Conservation (phyloP, 1,140 invertebrate genomes). For the Cecropterus lyciades region DNA sequence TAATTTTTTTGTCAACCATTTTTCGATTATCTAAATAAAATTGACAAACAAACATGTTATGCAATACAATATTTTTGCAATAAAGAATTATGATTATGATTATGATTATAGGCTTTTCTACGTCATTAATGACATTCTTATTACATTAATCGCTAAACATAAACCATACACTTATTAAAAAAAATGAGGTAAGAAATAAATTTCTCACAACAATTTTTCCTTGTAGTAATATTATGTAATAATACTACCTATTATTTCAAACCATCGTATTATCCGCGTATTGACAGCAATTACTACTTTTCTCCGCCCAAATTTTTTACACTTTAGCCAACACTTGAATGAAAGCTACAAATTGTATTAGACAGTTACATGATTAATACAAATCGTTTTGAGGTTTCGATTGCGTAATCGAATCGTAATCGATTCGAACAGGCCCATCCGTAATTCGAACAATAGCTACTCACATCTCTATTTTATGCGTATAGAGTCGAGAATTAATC, state of each 20-base stretch:
- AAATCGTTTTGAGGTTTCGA: constrained; percentile 21
- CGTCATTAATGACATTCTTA: too few relatives aligned
- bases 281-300: neutral
- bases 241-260: neutral
- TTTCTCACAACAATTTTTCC: too few relatives aligned
- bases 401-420: constrained; percentile 27
- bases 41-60: too few relatives aligned
- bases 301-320: constrained; percentile 15
- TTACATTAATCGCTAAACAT: too few relatives aligned
- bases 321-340: constrained; percentile 19
- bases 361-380: constrained; percentile 34
- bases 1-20: too few relatives aligned
- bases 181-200: too few relatives aligned
- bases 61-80: too few relatives aligned
- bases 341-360: constrained; percentile 31
- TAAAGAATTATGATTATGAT: too few relatives aligned
- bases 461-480: constrained; percentile 1
- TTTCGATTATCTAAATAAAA: too few relatives aligned
- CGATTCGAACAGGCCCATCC: constrained; percentile 26
- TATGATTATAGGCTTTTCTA: too few relatives aligned
- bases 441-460: constrained; percentile 21
- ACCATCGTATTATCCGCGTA: neutral
- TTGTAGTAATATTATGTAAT: neutral
- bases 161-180: too few relatives aligned
- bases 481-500: constrained; percentile 1